These are phyloP conservation scores for Puntigrus tetrazona DNA, from an alignment of 2,113 vertebrate genomes.

Conservation along the genomic window DNA sequence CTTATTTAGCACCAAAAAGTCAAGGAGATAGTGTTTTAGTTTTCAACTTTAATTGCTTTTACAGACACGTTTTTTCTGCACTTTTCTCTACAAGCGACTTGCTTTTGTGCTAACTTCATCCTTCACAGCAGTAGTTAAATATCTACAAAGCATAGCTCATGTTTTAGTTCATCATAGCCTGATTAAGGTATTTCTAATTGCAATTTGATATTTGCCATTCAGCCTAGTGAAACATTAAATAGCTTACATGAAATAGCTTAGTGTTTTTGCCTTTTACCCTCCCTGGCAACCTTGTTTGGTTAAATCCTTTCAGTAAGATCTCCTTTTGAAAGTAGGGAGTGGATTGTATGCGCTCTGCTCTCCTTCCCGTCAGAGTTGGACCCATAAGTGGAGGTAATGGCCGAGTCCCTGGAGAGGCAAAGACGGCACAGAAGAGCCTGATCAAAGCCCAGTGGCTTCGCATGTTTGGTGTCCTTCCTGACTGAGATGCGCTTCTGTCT, in stretches of 20 bases:
- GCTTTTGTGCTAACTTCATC: not conserved
- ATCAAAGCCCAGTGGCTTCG: constrained; percentile 64
- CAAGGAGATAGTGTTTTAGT: constrained; percentile 38
- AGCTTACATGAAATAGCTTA: not conserved
- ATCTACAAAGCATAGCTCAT: not conserved
- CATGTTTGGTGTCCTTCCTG: constrained; percentile 56
- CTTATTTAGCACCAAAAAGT: constrained; percentile 14
- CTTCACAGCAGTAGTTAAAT: not conserved
- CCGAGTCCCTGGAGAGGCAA: constrained; percentile 63
- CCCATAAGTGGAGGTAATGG: constrained; percentile 59
- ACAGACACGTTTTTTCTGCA: not conserved
- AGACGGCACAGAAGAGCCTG: constrained; percentile 55
- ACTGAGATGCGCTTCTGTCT: constrained; percentile 60
- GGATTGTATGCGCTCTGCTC: constrained; percentile 43
- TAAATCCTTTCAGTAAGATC: constrained; percentile 48
- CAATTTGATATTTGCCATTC: not conserved
- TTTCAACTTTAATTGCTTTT: constrained; percentile 50
- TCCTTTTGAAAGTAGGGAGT: constrained; percentile 47
- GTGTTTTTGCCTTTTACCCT: not conserved
- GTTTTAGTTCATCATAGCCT: not conserved
- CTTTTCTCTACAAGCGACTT: not conserved
- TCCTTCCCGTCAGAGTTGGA: constrained; percentile 61
- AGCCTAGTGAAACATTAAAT: too few species aligned
- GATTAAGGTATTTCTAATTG: not conserved
- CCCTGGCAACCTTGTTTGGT: constrained; percentile 30